Conservation (phyloP, 2,113 vertebrate species). For the Noturus placidus region DNA sequence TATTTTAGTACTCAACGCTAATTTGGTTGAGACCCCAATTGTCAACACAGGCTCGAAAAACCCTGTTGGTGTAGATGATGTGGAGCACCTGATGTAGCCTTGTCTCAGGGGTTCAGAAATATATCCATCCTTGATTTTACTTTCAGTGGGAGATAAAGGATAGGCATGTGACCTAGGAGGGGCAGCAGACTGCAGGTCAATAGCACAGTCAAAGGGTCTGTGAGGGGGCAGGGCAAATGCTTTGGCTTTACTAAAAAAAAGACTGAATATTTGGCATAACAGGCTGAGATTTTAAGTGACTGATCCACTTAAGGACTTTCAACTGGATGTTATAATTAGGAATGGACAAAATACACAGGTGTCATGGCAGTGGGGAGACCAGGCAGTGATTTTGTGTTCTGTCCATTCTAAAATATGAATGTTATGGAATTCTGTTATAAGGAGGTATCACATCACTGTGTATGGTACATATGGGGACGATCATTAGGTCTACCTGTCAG, state of each 20-base stretch:
- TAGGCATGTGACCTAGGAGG: neutral
- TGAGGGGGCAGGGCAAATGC: neutral
- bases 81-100: neutral
- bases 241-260: neutral
- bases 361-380: neutral
- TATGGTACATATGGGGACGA: neutral
- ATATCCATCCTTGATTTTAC: neutral
- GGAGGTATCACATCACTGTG: neutral
- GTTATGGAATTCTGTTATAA: neutral
- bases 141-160: neutral
- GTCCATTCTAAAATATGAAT: neutral
- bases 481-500: neutral
- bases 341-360: neutral
- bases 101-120: neutral
- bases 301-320: neutral
- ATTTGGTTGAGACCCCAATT: neutral
- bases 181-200: neutral
- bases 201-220: neutral
- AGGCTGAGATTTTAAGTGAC: neutral
- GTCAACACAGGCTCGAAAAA: neutral
- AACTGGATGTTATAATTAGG: neutral
- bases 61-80: neutral
- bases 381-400: neutral
- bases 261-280: neutral
- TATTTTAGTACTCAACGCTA: neutral